Conservation (phyloP, 2,797 vertebrate species). For the Spatula clypeata region DNA sequence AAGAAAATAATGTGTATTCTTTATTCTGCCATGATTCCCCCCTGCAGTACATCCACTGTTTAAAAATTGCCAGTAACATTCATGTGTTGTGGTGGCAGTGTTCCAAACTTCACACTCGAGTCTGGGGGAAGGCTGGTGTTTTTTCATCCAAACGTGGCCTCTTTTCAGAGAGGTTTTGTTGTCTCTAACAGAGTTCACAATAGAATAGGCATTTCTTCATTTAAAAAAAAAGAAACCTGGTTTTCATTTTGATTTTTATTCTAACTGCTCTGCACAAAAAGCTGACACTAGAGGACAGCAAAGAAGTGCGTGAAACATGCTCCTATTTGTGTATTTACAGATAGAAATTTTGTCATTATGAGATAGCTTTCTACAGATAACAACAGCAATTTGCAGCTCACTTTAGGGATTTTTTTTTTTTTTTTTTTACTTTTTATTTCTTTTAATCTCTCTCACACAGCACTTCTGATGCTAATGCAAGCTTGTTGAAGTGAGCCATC, state of each 20-base stretch:
- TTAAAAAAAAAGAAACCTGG: background rate
- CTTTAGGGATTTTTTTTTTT: background rate
- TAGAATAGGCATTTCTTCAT: background rate
- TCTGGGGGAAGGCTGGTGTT: background rate
- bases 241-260: background rate
- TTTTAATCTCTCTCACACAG: background rate
- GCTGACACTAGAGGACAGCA: background rate
- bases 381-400: background rate
- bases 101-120: background rate
- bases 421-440: too few relatives aligned
- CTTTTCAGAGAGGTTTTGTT: background rate
- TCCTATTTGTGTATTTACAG: background rate
- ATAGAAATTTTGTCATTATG: background rate
- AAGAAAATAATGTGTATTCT: rapidly evolving
- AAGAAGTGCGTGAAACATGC: background rate
- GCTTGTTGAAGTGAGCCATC: background rate
- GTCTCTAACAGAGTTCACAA: background rate
- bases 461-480: background rate
- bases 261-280: background rate
- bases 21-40: background rate
- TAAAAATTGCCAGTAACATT: background rate
- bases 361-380: background rate
- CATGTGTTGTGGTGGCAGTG: background rate
- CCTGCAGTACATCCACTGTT: background rate
- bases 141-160: background rate